Evolutionary conservation across 2,888 invertebrate genomes (phyloP).

Genomic region (Ophioninae sp.): DNA sequence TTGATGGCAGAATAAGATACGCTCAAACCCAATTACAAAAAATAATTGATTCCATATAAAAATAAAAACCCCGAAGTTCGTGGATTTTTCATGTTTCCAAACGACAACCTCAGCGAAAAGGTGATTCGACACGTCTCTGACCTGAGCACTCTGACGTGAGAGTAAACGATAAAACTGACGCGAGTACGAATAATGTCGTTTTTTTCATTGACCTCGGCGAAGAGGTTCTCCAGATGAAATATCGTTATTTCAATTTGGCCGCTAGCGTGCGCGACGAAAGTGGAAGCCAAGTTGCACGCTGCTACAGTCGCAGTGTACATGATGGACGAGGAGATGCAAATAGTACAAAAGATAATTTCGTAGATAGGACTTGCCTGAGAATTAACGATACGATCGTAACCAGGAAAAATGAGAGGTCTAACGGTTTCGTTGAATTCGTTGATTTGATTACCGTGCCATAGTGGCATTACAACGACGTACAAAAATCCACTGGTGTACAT

Average conservation of each 20-base stretch:
- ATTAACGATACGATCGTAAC: constrained; percentile 54
- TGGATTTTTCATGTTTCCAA: no score
- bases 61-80: no score
- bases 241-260: constrained; percentile 65
- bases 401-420: constrained; percentile 51
- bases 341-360: constrained; percentile 63
- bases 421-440: constrained; percentile 50
- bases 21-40: no score
- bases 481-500: constrained; percentile 50
- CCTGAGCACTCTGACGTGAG: constrained; percentile 67
- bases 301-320: constrained; percentile 59
- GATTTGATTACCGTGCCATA: constrained; percentile 20
- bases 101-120: no score
- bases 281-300: constrained; percentile 63
- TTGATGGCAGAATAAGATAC: no score
- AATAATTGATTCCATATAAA: no score
- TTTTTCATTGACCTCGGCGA: constrained; percentile 33
- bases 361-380: constrained; percentile 61
- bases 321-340: constrained; percentile 55
- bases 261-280: constrained; percentile 66
- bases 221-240: constrained; percentile 46
- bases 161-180: constrained; percentile 55
- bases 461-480: constrained; percentile 44
- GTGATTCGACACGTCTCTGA: constrained; percentile 26
- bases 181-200: constrained; percentile 41